These are phyloP conservation scores for Drosophila subquinaria DNA, from an alignment of 2,888 invertebrate species.

Conservation along the genomic window DNA sequence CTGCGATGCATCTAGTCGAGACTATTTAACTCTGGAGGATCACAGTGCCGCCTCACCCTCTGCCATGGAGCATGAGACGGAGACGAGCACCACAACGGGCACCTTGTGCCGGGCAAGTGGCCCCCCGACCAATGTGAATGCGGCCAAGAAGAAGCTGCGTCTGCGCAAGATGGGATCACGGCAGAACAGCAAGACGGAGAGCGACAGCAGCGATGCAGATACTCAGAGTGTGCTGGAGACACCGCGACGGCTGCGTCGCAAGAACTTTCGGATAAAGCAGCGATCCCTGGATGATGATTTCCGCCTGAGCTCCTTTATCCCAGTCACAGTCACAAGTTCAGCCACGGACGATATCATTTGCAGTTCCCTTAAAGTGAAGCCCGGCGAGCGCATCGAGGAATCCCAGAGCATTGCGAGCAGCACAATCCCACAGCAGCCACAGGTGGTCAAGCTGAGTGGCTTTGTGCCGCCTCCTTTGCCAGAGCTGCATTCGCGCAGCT, in stretches of 20 bases:
- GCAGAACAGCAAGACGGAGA: slow-evolving; percentile 85
- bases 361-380: slow-evolving; percentile 83
- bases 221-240: slow-evolving; percentile 82
- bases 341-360: slow-evolving; percentile 81
- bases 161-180: slow-evolving; percentile 85
- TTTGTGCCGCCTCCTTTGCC: slow-evolving; percentile 72
- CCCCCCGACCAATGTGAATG: slow-evolving; percentile 34
- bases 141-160: slow-evolving; percentile 82
- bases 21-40: slow-evolving; percentile 75
- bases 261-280: slow-evolving; percentile 83
- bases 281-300: slow-evolving; percentile 84
- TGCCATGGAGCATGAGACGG: slow-evolving; percentile 73
- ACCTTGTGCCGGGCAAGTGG: slow-evolving; percentile 56
- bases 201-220: slow-evolving; percentile 84
- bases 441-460: slow-evolving; percentile 35
- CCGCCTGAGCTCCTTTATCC: slow-evolving; percentile 50
- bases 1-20: slow-evolving; percentile 58
- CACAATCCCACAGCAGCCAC: slow-evolving; percentile 7
- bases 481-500: slow-evolving; percentile 53
- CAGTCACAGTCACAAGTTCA: not conserved
- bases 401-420: slow-evolving; percentile 59
- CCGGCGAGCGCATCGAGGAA: slow-evolving; percentile 82
- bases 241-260: slow-evolving; percentile 84
- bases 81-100: slow-evolving; percentile 69
- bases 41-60: slow-evolving; percentile 67